These are phyloP conservation scores for Loxodonta africana DNA, from an alignment of 2,113 vertebrate species.

Conservation along the genomic window DNA sequence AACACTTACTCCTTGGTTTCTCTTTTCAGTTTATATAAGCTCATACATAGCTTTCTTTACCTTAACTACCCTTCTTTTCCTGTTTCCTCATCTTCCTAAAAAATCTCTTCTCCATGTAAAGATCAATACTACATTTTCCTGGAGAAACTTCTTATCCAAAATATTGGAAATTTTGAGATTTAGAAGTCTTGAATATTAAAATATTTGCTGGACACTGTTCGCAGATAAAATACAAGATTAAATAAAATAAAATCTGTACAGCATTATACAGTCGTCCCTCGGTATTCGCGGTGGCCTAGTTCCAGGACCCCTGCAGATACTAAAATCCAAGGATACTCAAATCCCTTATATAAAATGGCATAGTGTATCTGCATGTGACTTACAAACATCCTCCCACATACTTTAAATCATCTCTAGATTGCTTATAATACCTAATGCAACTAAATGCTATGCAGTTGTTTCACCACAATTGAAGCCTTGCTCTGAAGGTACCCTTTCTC, in stretches of 20 bases:
- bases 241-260: background rate
- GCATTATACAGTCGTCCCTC: background rate
- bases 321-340: too few species aligned
- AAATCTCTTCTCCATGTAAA: background rate
- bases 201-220: background rate
- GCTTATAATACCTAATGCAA: too few species aligned
- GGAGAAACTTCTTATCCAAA: background rate
- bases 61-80: background rate
- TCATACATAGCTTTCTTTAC: background rate
- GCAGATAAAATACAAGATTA: constrained; percentile 15
- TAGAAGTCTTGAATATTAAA: constrained; percentile 33
- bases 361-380: too few species aligned
- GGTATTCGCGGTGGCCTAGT: too few species aligned
- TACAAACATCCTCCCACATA: too few species aligned
- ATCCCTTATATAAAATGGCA: too few species aligned
- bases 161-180: constrained; percentile 31
- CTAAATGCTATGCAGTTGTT: too few species aligned
- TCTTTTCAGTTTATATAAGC: background rate
- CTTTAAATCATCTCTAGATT: too few species aligned
- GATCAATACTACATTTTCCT: constrained; percentile 27
- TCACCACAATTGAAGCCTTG: too few species aligned
- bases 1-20: background rate
- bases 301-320: too few species aligned
- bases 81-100: background rate
- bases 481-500: too few species aligned